Percentiles rank a stretch among this genome's conserved stretches.
phyloP scores from a whole-genome alignment of 2,888 invertebrate species.

The Lucinisca nassula region DNA sequence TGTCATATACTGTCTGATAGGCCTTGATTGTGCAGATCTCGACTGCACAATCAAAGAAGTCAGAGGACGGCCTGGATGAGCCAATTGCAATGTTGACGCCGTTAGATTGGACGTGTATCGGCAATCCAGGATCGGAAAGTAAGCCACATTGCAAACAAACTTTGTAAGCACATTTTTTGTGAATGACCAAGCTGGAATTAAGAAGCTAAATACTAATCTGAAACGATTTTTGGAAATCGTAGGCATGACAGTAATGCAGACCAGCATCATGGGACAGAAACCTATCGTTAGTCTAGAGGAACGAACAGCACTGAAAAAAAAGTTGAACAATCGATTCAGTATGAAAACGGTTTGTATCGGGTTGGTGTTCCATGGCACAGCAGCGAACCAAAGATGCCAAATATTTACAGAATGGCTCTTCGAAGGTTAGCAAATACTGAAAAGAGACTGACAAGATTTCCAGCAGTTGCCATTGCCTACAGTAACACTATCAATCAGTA shows the following conservation, averaged over 20 bases:
- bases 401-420: slow-evolving; percentile 35
- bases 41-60: slow-evolving; percentile 54
- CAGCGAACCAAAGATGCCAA: slow-evolving; percentile 16
- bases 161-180: not conserved
- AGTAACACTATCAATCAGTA: not conserved
- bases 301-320: not conserved
- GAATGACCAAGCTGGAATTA: not conserved
- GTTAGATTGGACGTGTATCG: slow-evolving; percentile 63
- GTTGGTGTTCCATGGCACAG: slow-evolving; percentile 40
- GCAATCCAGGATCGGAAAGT: not conserved
- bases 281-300: not conserved
- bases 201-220: not conserved
- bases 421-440: slow-evolving; percentile 35
- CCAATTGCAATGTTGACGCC: slow-evolving; percentile 59
- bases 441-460: not conserved
- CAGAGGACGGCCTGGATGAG: slow-evolving; percentile 30
- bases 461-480: not conserved
- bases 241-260: not conserved
- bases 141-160: not conserved
- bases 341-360: slow-evolving; percentile 18
- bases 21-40: slow-evolving; percentile 56
- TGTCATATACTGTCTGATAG: slow-evolving; percentile 47
- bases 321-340: slow-evolving; percentile 14
- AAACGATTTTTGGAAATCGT: slow-evolving; percentile 36
- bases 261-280: not conserved